phyloP scores from a whole-genome alignment of 2,113 vertebrate species.

The Brachypodius melanocephalos region DNA sequence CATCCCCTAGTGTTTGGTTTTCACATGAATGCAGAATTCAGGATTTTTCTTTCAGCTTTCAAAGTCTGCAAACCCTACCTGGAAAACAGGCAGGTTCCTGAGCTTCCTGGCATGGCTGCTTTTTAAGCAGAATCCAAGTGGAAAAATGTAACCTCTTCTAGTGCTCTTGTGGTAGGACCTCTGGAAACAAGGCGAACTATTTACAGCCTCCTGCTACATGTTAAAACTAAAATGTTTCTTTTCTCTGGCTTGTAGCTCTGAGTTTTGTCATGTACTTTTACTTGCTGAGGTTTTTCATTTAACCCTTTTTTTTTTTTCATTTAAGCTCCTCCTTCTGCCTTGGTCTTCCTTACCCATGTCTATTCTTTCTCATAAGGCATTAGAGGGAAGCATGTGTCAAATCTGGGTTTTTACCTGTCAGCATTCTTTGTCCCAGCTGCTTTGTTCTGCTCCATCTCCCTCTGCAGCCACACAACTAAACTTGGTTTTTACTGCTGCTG shows the following conservation, averaged over 20 bases:
- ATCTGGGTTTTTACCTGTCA: not conserved
- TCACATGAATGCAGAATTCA: not conserved
- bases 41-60: not conserved
- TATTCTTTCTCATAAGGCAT: not conserved
- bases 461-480: not conserved
- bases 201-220: not conserved
- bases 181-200: not conserved
- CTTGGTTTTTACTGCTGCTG: not conserved
- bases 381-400: not conserved
- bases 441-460: not conserved
- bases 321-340: not conserved
- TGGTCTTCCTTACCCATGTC: not conserved
- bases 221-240: not conserved
- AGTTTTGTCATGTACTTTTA: not conserved
- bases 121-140: not conserved
- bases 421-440: not conserved
- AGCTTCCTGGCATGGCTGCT: not conserved
- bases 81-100: not conserved
- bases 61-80: not conserved
- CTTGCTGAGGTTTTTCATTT: not conserved
- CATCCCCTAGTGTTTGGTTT: not conserved
- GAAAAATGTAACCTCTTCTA: constrained; percentile 18
- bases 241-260: not conserved
- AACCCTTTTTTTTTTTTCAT: not conserved
- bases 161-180: not conserved